phyloP scores from a whole-genome alignment of 2,888 invertebrate genomes.

The Exephanes ischioxanthus region DNA sequence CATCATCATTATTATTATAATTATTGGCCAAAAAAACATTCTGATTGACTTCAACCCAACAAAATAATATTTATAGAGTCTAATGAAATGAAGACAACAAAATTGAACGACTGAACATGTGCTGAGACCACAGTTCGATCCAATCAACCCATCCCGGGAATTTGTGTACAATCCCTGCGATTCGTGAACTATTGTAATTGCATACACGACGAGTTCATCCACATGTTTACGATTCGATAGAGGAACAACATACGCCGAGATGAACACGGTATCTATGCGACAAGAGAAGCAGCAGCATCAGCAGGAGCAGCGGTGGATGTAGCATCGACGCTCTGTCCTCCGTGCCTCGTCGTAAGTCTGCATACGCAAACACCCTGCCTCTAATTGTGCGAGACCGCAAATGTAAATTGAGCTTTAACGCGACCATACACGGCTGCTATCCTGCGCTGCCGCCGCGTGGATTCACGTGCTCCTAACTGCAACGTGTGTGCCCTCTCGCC shows the following conservation, averaged over 20 bases:
- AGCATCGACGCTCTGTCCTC: not conserved
- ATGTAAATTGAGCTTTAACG: constrained; percentile 68
- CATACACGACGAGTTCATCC: constrained; percentile 12
- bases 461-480: constrained; percentile 37
- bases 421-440: constrained; percentile 47
- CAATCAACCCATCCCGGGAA: constrained; percentile 1
- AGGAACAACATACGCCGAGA: not conserved
- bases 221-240: constrained; percentile 10
- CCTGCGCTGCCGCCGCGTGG: constrained; percentile 4
- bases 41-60: not conserved
- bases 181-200: constrained; percentile 7
- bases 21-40: not conserved
- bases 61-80: not conserved
- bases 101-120: not conserved
- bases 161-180: constrained; percentile 2
- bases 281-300: not conserved
- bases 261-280: not conserved
- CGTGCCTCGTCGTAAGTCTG: constrained; percentile 49
- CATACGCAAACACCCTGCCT: constrained; percentile 46
- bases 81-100: not conserved
- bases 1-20: not conserved
- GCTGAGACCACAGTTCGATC: not conserved
- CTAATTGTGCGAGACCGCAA: constrained; percentile 60
- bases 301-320: not conserved
- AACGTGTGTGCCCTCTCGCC: constrained; percentile 40